Evolutionary conservation across 2,888 invertebrate species (phyloP).

Genomic region (Patella ulyssiponensis): DNA sequence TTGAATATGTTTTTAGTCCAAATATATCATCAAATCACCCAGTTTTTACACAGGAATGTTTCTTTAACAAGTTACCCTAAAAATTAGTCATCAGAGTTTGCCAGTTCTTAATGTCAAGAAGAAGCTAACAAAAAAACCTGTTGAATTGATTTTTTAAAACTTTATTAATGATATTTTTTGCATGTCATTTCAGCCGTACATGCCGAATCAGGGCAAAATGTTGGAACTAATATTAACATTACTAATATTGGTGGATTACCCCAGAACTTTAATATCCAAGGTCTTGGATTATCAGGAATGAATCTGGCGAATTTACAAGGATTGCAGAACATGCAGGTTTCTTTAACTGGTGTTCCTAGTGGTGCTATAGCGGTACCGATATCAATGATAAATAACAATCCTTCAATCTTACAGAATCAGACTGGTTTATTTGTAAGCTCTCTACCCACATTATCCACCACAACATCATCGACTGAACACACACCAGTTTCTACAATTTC

Average conservation of each 20-base stretch:
- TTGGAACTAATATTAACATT: constrained; percentile 58
- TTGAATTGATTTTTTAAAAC: too few species aligned
- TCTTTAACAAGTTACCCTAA: too few species aligned
- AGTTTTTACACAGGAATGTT: too few species aligned
- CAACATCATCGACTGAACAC: constrained; percentile 19
- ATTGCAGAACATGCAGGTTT: constrained; percentile 64
- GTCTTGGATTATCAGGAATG: constrained; percentile 63
- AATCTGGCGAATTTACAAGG: constrained; percentile 63
- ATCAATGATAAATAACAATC: constrained; percentile 63
- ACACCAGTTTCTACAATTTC: neutral
- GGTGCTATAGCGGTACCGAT: constrained; percentile 85
- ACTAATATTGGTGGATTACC: constrained; percentile 62
- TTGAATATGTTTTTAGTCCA: too few species aligned
- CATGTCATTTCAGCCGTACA: too few species aligned
- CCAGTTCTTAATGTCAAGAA: too few species aligned
- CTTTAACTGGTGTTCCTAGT: constrained; percentile 72
- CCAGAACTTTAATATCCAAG: constrained; percentile 67
- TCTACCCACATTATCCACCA: constrained; percentile 32
- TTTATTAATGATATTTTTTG: too few species aligned
- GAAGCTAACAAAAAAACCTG: too few species aligned
- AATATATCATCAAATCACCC: too few species aligned
- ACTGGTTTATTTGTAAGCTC: constrained; percentile 62
- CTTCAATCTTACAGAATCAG: constrained; percentile 56
- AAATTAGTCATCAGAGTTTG: too few species aligned
- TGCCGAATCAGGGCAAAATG: constrained; percentile 8